Evolutionary conservation across 2,797 vertebrate genomes (phyloP).

Genomic region (Trichosurus vulpecula): DNA sequence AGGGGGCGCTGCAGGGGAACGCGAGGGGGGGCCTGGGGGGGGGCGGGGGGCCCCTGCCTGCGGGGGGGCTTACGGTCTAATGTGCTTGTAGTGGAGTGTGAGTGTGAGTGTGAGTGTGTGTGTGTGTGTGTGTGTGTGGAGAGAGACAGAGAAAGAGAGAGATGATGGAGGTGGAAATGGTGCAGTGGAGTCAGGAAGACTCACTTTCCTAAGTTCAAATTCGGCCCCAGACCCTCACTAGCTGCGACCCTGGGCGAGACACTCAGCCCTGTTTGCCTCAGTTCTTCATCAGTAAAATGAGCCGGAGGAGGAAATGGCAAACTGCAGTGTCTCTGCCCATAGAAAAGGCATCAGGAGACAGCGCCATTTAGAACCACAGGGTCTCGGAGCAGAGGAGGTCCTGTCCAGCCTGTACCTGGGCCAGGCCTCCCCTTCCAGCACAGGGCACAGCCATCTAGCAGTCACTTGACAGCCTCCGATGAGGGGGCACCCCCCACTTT

Average conservation of each 20-base stretch:
- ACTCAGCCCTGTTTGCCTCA: neutral
- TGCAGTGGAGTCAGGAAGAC: too few species aligned
- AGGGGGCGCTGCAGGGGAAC: accelerated
- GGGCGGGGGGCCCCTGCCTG: neutral
- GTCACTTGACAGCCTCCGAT: neutral
- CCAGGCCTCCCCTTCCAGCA: neutral
- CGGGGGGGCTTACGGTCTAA: neutral
- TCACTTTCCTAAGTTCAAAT: neutral
- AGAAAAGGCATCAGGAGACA: neutral
- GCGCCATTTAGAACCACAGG: neutral
- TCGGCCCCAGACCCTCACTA: too few species aligned
- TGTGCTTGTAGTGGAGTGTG: neutral
- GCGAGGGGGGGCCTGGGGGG: neutral
- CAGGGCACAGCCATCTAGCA: neutral
- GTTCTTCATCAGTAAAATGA: neutral
- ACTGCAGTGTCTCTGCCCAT: neutral
- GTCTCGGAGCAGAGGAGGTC: neutral
- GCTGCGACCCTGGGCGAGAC: neutral
- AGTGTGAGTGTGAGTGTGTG: too few species aligned
- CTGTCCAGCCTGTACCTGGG: too few species aligned
- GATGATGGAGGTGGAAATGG: too few species aligned
- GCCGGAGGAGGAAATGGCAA: neutral
- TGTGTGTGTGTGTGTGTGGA: too few species aligned
- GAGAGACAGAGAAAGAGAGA: too few species aligned
- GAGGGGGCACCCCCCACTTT: neutral